Conservation (phyloP, 2,888 invertebrate genomes). For the Notocelia uddmanniana region DNA sequence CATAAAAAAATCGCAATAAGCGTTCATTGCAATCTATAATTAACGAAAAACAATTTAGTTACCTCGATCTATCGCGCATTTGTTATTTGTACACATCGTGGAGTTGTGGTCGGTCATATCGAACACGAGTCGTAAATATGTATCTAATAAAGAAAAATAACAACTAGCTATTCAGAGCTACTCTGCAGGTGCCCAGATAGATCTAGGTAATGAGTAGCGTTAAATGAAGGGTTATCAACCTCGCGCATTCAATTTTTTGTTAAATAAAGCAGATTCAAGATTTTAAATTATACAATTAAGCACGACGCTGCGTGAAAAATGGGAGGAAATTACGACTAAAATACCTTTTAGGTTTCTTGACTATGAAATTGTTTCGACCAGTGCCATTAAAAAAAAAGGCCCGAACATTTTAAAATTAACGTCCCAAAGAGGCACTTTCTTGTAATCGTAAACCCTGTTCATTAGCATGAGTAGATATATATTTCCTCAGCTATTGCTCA, state of each 20-base stretch:
- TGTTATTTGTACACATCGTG: neutral
- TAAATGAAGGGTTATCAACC: neutral
- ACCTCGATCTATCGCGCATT: neutral
- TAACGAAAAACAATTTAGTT: neutral
- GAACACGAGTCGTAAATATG: neutral
- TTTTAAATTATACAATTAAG: neutral
- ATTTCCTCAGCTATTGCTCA: neutral
- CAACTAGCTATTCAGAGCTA: neutral
- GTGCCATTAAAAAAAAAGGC: conserved; percentile 5
- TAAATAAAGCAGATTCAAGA: neutral
- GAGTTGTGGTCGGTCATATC: neutral
- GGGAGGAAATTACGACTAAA: neutral
- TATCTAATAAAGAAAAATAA: neutral
- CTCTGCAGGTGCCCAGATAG: neutral
- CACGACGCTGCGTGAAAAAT: neutral
- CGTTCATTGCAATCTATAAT: neutral
- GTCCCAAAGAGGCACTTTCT: neutral
- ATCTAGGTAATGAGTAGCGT: neutral
- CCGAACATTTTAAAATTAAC: neutral
- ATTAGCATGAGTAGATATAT: neutral
- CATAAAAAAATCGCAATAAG: neutral
- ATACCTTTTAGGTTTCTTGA: conserved; percentile 13
- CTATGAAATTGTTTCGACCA: neutral
- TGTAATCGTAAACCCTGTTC: neutral
- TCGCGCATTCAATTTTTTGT: neutral